A percentile compares a stretch with the other conserved stretches of the same genome.
These are phyloP conservation scores for Stegostoma tigrinum DNA, from an alignment of 2,113 vertebrate species.

Conservation along the genomic window DNA sequence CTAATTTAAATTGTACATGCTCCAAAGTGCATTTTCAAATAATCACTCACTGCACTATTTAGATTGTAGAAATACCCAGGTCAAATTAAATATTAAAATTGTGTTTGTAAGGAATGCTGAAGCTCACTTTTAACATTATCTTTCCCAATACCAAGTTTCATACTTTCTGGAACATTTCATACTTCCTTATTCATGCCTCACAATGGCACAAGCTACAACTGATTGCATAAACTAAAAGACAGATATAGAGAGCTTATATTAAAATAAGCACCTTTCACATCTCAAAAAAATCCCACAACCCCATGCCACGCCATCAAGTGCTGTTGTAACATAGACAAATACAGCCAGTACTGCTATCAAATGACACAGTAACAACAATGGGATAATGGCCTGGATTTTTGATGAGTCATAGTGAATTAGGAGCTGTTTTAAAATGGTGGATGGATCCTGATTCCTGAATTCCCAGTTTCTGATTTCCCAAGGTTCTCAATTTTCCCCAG, in stretches of 20 bases:
- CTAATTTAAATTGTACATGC: not conserved
- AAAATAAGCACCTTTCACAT: not conserved
- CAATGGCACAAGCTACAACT: not conserved
- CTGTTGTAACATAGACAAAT: not conserved
- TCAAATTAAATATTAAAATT: constrained; percentile 11
- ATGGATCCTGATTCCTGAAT: too few species aligned
- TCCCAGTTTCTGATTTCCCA: too few species aligned
- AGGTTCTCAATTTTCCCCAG: too few species aligned
- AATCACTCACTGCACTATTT: not conserved
- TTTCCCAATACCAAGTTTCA: not conserved
- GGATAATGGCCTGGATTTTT: not conserved
- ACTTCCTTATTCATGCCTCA: not conserved
- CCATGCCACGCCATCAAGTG: not conserved
- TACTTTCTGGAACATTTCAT: not conserved
- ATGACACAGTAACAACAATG: not conserved
- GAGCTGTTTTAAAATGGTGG: too few species aligned
- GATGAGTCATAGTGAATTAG: too few species aligned
- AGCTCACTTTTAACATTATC: not conserved
- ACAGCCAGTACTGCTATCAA: not conserved
- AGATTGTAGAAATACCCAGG: not conserved
- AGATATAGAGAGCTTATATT: not conserved
- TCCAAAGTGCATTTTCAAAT: not conserved
- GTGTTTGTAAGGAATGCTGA: not conserved
- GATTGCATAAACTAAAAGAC: not conserved
- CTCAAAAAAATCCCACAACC: not conserved